Evolutionary conservation across 2,888 invertebrate species (phyloP), one percentile per base, ranked within the genome.

Genomic region (Watsonalla binaria): DNA sequence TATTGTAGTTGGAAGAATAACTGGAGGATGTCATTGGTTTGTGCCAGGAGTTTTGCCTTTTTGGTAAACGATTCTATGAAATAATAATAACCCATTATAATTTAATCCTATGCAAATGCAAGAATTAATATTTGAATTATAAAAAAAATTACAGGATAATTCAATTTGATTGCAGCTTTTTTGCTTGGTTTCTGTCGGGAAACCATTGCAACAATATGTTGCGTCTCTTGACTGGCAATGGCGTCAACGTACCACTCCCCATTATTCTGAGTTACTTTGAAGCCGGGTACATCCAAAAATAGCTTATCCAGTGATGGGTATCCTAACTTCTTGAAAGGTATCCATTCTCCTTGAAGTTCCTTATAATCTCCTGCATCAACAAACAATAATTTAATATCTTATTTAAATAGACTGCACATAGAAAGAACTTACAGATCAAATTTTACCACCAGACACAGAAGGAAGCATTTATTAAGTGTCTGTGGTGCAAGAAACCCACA

Each of bases 311-410:
- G 78, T 7, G 84, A 82, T 45, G 80, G 68, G 78, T 88, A 94
- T 6, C 95, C 95, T 54, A 94, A 80, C 63, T 87, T 86, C 55
- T 79, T 84, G 66, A 82, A 95, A 6, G 95, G 95, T 65, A 95
- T 93, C 63, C 82, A 82, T 71, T 92, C 91, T 34, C 94, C 94
- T 73, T 94, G 92, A 34, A 95, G 76, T 62, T 92, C 92, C 51
- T 78, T 80, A 75, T 94, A 95, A 70, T 95, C 95, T 48, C 87
- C 93, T 92, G 63, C 5, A 67, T 66, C 52, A 39, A 37, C 46
- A 51, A 45, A 45, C 39, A 42, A 42, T 42, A 11, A 42, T 42
- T 11, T 42, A 24, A 24, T 24, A 24, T 24, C 24, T 24, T 24
- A 24, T 24, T n/a, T 4, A 24, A 24, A 24, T 24, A 24, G 24